Base-by-base conservation (phyloP, 2,113 vertebrate genomes). In the Xenopus borealis region DNA sequence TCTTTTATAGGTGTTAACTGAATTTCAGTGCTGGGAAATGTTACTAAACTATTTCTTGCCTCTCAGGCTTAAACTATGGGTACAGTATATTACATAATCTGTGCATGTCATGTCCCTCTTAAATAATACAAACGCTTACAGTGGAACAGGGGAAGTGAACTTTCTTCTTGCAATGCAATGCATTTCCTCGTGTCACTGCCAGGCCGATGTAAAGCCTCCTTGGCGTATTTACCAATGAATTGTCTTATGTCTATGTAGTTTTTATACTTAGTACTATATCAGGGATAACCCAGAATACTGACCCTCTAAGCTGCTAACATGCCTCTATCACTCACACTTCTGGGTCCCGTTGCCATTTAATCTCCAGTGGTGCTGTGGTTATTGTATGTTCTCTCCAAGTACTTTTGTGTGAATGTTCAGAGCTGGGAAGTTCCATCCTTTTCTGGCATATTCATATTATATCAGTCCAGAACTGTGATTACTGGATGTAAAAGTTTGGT, bases 11-110 rank as follows among this genome's bases (percentile, higher is more conserved):
- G 16, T 45, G 17, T 13, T 65, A 8, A 63, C 33, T 73, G 33
- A 33, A 23, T 46, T 66, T 47, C 72, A 66, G 63, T 73, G n/a
- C 63, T 63, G 72, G 72, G 18, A 58, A 66, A 62, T 73, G 72
- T 66, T 50, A 66, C 23, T 52, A 58, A 45, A 65, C 55, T 33
- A 57, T 40, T 72, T 20, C 62, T 19, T 18, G 53, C 53, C 50
- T 33, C 19, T 55, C 47, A 44, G 62, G 50, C 50, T 63, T 40
- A 40, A 23, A 18, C 18, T 52, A 57, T 73, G 62, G 72, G 72
- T 66, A 66, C 72, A 66, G 45, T 8, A 10, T 10, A 17, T 72
- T 65, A 30, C 19, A 12, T 5, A 16, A 44, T 65, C 12, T 13
- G 62, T 18, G 72, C 72, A 73, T 66, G 72, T 52, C 65, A 45